Conservation (phyloP, 2,888 invertebrate species). For the Stegophylla sp. region DNA sequence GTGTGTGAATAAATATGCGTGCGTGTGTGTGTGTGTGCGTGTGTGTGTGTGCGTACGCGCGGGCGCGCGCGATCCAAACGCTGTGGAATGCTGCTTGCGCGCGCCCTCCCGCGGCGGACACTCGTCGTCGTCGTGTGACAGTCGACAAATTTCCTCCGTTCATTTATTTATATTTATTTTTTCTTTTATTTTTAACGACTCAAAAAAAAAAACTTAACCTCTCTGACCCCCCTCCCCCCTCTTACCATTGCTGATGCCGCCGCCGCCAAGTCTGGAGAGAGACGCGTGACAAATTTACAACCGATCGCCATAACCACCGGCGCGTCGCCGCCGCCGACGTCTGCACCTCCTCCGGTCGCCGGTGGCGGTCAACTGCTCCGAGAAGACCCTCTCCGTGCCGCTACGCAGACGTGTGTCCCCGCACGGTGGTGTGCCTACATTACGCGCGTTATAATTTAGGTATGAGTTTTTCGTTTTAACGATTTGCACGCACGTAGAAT, state of each 20-base stretch:
- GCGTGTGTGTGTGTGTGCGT: background rate
- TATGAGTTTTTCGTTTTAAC: no score
- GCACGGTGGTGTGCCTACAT: no score
- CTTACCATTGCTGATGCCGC: background rate
- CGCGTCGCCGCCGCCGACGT: background rate
- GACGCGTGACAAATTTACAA: conserved; percentile 29
- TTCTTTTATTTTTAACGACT: conserved; percentile 24
- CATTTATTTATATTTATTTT: background rate
- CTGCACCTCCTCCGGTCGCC: no score
- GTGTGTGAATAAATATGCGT: background rate
- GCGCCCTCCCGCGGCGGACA: conserved; percentile 40
- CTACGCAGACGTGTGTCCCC: no score
- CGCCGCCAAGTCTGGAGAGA: background rate
- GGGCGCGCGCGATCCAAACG: conserved; percentile 18
- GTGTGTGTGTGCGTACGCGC: background rate
- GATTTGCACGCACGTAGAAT: no score
- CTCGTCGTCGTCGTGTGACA: conserved; percentile 43
- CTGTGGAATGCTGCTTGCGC: conserved; percentile 39
- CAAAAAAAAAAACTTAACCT: background rate
- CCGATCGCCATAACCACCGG: background rate
- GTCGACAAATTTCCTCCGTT: conserved; percentile 49
- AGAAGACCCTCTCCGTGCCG: no score
- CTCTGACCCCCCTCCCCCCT: background rate
- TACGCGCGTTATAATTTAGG: no score
- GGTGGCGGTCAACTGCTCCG: no score